phyloP scores from a whole-genome alignment of 2,113 vertebrate genomes.

The Labeo rohita region DNA sequence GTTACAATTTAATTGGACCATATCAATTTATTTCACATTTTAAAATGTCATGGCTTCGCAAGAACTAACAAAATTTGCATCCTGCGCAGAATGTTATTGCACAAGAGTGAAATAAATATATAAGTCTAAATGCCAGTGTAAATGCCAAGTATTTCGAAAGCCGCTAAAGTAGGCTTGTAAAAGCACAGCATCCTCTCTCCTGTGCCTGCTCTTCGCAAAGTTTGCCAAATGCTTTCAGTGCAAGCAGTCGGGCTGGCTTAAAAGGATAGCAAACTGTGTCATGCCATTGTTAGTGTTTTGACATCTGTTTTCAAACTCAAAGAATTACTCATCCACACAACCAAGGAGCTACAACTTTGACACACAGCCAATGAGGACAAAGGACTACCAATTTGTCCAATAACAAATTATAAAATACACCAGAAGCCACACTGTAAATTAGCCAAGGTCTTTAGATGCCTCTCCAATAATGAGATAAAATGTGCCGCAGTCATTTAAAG shows the following conservation, averaged over 20 bases:
- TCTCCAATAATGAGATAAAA: conserved; percentile 59
- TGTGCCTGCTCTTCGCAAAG: conserved; percentile 55
- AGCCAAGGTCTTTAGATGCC: conserved; percentile 57
- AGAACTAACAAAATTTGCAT: conserved; percentile 77
- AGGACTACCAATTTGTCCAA: conserved; percentile 60
- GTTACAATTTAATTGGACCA: conserved; percentile 76
- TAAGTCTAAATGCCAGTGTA: conserved; percentile 70
- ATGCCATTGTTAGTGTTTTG: conserved; percentile 63
- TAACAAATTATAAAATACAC: conserved; percentile 63
- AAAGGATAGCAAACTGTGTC: conserved; percentile 62
- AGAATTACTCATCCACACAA: conserved; percentile 59
- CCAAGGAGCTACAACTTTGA: conserved; percentile 60
- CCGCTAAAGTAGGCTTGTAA: conserved; percentile 63
- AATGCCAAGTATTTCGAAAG: conserved; percentile 62
- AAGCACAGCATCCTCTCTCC: conserved; percentile 58
- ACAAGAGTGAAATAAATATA: conserved; percentile 70
- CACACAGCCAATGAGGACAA: conserved; percentile 57
- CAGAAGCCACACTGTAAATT: conserved; percentile 56
- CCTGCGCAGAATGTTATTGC: conserved; percentile 67
- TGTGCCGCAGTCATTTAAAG: conserved; percentile 52
- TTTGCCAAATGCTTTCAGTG: conserved; percentile 63
- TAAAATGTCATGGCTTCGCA: conserved; percentile 77
- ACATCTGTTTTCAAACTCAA: conserved; percentile 62
- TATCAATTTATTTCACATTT: conserved; percentile 81
- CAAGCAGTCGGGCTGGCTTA: conserved; percentile 57